phyloP scores from a whole-genome alignment of 1,140 invertebrate genomes.

The Argopecten irradians region DNA sequence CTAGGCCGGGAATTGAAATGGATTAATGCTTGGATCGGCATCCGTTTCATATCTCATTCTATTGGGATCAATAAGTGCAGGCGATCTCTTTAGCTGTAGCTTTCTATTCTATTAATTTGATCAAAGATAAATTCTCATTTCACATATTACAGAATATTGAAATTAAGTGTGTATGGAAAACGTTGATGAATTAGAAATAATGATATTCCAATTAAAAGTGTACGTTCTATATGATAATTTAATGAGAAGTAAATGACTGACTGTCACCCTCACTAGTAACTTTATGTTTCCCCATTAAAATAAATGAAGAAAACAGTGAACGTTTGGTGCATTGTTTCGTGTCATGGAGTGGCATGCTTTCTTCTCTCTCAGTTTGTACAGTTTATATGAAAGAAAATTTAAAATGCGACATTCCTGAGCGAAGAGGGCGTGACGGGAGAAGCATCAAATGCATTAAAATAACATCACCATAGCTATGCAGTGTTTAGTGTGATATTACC shows the following conservation, averaged over 20 bases:
- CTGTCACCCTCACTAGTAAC: neutral
- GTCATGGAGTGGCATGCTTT: no score
- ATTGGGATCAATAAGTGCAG: neutral
- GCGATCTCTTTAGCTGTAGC: neutral
- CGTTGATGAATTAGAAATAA: neutral
- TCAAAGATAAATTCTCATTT: neutral
- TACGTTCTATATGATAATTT: neutral
- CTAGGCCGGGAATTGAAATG: neutral
- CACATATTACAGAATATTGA: neutral
- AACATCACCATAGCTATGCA: no score
- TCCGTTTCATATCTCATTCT: neutral
- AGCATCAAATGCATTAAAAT: no score
- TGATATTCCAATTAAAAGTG: neutral
- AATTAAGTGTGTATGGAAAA: neutral
- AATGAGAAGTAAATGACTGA: neutral
- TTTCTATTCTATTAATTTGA: slow-evolving; percentile 10
- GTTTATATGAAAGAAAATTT: no score
- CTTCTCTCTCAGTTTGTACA: no score
- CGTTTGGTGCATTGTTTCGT: neutral
- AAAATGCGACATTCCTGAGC: no score
- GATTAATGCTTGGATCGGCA: neutral
- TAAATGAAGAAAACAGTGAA: neutral
- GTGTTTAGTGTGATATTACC: no score
- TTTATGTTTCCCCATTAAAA: neutral
- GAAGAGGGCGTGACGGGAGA: no score